phyloP scores from a whole-genome alignment of 2,797 vertebrate species.

The Pithecia hirsuta region DNA sequence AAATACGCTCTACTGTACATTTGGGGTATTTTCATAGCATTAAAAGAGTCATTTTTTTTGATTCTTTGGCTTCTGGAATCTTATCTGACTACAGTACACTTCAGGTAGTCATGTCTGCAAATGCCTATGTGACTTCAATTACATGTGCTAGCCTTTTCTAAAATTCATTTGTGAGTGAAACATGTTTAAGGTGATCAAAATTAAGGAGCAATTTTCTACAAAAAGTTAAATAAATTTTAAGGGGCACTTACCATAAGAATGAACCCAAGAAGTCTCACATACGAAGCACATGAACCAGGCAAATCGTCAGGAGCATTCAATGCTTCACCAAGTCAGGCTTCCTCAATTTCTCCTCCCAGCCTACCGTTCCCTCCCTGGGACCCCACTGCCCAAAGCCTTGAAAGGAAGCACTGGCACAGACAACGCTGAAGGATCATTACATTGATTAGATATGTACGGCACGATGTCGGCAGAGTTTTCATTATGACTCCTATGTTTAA shows the following conservation, averaged over 20 bases:
- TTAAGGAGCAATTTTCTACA: not conserved
- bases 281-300: constrained; percentile 23
- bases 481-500: not conserved
- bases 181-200: not conserved
- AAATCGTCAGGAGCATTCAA: constrained; percentile 42
- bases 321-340: constrained; percentile 33
- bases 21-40: constrained; percentile 29
- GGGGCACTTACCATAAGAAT: constrained; percentile 64
- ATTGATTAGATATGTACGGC: not conserved
- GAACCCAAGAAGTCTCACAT: constrained; percentile 49
- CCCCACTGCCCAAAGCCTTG: not conserved
- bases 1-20: not conserved
- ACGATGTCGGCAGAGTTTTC: not conserved
- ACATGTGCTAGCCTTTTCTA: not conserved
- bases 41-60: constrained; percentile 7
- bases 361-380: not conserved
- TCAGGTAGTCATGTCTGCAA: not conserved
- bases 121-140: not conserved
- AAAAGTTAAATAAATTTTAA: constrained; percentile 4
- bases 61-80: constrained; percentile 39
- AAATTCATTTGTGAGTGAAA: not conserved
- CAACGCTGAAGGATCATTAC: not conserved
- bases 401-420: not conserved
- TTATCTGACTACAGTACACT: not conserved
- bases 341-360: constrained; percentile 35